phyloP scores from a whole-genome alignment of 2,797 vertebrate species.

The Coccyzus lansbergi region DNA sequence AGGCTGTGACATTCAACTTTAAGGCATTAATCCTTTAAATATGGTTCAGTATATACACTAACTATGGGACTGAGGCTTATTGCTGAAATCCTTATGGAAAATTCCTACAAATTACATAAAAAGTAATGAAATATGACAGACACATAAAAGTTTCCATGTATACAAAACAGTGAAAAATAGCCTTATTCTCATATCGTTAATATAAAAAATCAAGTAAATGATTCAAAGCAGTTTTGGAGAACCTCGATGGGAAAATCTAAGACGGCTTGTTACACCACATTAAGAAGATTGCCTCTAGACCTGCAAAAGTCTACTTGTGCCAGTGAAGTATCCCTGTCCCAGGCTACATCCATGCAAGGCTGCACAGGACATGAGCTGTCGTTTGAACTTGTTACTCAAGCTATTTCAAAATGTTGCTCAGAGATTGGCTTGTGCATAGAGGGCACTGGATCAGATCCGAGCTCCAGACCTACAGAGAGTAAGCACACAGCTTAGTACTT shows the following conservation, averaged over 20 bases:
- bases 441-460: not conserved
- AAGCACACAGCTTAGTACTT: not conserved
- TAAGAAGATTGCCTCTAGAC: not conserved
- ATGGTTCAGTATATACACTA: not conserved
- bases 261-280: not conserved
- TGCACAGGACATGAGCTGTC: not conserved
- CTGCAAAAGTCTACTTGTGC: not conserved
- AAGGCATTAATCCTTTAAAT: not conserved
- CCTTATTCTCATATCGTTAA: not conserved
- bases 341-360: not conserved
- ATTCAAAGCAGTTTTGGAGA: not conserved
- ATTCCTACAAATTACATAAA: conserved; percentile 39
- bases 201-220: not conserved
- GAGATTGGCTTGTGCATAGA: not conserved
- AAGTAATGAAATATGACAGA: conserved; percentile 5
- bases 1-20: not conserved
- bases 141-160: not conserved
- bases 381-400: not conserved
- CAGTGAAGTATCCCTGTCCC: not conserved
- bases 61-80: not conserved
- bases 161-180: not conserved
- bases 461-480: not conserved
- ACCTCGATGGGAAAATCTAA: not conserved
- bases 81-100: not conserved
- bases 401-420: not conserved